Evolutionary conservation across 64 coral and sea anemone species (phyloP), one percentile per base, ranked within the genome.

Genomic region (Orbicella faveolata): DNA sequence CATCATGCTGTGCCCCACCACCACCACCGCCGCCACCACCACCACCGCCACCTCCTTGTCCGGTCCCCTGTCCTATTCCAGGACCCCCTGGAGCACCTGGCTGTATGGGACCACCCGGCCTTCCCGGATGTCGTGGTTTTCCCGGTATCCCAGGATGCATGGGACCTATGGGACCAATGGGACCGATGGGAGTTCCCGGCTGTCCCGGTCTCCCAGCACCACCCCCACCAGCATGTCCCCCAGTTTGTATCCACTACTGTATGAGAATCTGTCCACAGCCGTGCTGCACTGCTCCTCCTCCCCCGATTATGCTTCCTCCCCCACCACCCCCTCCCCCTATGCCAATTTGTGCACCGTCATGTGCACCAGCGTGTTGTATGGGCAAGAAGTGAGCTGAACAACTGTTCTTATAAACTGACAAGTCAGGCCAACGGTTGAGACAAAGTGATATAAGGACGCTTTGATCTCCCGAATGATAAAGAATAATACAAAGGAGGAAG

Each of bases 161-260:
- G 72, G 79, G 79, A 61, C 92, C 92, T 34, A 54, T 83, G 48
- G 92, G 92, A 54, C 87, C 87, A 8, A 85, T 90, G 19, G 96
- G 95, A 55, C 89, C 92, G 7, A 69, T 74, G 19, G 95, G 95
- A 13, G 79, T 78, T 19, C 95, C 94, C 10, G 94, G 94, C 61
- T 88, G 88, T 18, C 94, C 94, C 21, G 94, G 95, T 75, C 55
- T 90, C 17, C 86, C 93, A 37, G 95, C 90, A 13, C 90, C 92
- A 35, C 89, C 95, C 13, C 92, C 92, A 13, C 89, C 93, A 75
- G 90, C 80, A 9, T 98, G 96, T 76, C 96, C 96, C 78, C 96
- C 96, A 61, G 92, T 98, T 19, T 98, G 96, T 79, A 90, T 98
- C 79, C 96, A 98, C 52, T 91, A 98, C 79, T 98, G 96, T 81